These are phyloP conservation scores for Xenus cinereus DNA, from an alignment of 2,113 vertebrate genomes.

Conservation along the genomic window DNA sequence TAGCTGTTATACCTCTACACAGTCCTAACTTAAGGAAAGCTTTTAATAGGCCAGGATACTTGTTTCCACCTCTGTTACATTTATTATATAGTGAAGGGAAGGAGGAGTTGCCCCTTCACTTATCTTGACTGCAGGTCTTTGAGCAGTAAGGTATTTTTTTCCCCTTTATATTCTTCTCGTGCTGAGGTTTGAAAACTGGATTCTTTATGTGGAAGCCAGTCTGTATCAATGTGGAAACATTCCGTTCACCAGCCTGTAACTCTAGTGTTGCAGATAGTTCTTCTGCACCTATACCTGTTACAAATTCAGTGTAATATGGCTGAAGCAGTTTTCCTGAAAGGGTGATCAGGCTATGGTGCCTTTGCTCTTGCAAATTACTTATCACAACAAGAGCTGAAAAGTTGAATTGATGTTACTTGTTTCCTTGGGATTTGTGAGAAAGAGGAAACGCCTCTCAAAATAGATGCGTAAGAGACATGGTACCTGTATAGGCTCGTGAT, in stretches of 20 bases:
- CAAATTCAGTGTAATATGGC: neutral
- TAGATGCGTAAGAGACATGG: fast-evolving
- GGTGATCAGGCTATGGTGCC: neutral
- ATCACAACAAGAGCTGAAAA: neutral
- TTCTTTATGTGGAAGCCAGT: neutral
- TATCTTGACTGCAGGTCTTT: neutral
- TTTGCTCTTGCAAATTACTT: neutral
- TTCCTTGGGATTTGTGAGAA: neutral
- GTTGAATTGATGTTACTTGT: neutral
- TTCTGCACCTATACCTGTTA: neutral
- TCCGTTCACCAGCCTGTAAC: neutral
- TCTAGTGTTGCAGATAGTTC: neutral
- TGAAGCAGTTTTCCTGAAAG: neutral
- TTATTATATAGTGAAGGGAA: neutral
- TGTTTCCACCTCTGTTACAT: neutral
- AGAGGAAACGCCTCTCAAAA: neutral
- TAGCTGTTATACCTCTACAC: neutral
- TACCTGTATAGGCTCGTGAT: neutral
- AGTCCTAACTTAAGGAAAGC: neutral
- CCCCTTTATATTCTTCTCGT: neutral
- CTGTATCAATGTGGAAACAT: neutral
- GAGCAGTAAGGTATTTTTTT: neutral
- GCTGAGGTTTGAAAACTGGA: neutral
- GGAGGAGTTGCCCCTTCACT: neutral
- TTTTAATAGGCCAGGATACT: neutral